Base-by-base conservation (phyloP, 2,888 invertebrate species). In the Deilephila elpenor region DNA sequence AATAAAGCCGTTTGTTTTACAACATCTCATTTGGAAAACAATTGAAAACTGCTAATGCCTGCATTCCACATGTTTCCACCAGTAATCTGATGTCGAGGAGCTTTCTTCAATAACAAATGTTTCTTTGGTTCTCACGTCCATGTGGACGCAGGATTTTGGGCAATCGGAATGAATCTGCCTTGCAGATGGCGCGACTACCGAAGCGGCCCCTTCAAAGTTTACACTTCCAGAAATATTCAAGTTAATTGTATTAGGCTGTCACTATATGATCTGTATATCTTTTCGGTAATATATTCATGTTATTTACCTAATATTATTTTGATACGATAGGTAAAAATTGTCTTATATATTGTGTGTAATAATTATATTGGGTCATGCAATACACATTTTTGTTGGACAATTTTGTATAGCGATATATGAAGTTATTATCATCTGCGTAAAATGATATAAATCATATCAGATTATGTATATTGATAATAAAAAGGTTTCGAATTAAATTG, bases 81-180 rank as follows among this genome's bases (percentile, higher is more conserved):
- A 70, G 64, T 76, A 75, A 77, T 75, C 25, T 79, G 89, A 89
- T 85, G 82, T 85, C 82, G 80, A 75, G 80, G 79, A 79, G 83
- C 84, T 90, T 89, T 90, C 77, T 89, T 87, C 78, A 79, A 79
- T 78, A 86, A 88, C 88, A 88, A 89, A 89, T 88, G 87, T 85
- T 84, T 77, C 77, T 78, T 82, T 78, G 79, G 88, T 93, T 93
- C 92, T 88, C 93, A 93, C 91, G 89, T 90, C 88, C 93, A 93
- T 90, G 86, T 93, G 93, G 88, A 85, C 82, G 89, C 91, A 90
- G 90, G 84, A 87, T 93, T 94, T 93, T 92, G 86, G 93, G 89
- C 87, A 92, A 89, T 85, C 56, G 82, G 84, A 78, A 77, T 80
- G 88, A 91, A 92, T 93, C 91, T 94, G 94, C 82, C 81, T 84